Evolutionary conservation across 2,797 vertebrate species (phyloP), one percentile per base, ranked within the genome.

Genomic region (Lacerta agilis): DNA sequence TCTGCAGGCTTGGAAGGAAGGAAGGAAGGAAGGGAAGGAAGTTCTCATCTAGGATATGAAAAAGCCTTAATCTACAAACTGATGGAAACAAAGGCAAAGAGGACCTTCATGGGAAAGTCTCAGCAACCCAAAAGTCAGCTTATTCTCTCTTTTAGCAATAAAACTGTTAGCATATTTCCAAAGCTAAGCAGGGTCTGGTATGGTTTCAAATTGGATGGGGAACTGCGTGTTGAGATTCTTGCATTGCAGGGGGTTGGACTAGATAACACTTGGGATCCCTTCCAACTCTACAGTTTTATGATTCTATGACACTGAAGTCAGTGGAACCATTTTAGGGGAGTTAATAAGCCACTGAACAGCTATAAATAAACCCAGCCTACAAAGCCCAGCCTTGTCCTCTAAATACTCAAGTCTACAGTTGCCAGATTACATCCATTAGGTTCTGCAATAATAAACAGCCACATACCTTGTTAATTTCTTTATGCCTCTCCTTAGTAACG

Each of bases 391-490:
- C 64, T 29, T 69, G 61, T 27, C 38, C 64, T 69, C 64, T 9
- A 69, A 78, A 15, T 11, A 33, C 61, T 45, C 36, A 8, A 17
- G 18, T 23, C 29, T 18, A 20, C 18, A 27, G 3, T 33, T 38
- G 5, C n/a, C 36, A 25, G 11, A 6, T 27, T 36, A 38, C 61
- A 41, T 33, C 41, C 69, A 3, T 33, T 20, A 8, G 23, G 33
- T 71, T 8, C 18, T 5, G 11, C 17, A 33, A 55, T 11, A 29
- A 1, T 1, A 8, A 36, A 41, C 15, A 0, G 5, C 41, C 73
- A 82, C 82, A 29, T 96, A 99, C 99, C 98, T 99, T 99, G 95
- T 98, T 99, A 91, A 99, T 98, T 0, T 99, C 98, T 95, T 97
- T 98, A 96, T 99, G 98, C 87, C 96, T 97, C 20, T 99, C 98